Base-by-base conservation (phyloP, 2,888 invertebrate species). In the Mythimna lalbum region DNA sequence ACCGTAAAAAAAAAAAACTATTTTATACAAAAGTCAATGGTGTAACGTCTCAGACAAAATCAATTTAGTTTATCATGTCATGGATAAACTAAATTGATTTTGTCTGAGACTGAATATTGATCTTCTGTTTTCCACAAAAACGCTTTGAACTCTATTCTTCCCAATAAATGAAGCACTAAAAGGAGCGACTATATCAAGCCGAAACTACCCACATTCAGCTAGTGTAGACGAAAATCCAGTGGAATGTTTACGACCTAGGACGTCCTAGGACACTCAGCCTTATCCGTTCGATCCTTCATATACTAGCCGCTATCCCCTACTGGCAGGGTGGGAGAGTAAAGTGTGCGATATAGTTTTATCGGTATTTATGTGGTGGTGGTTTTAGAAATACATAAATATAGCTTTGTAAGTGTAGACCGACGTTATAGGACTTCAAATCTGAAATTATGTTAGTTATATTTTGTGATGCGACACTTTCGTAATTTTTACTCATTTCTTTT, bases 161-260 rank as follows among this genome's bases (percentile, higher is more conserved):
- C 17, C 27, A 56, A 57, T 47, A 63, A 17, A 19, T 27, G 43
- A 5, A 61, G 27, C 50, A 61, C 53, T 63, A 60, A 69, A 67
- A 53, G 19, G 10, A 49, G 14, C 31, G 52, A 47, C 57, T 31
- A 50, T 55, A 71, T 66, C 67, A 63, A 49, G 23, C 17, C 66
- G 55, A 56, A 69, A 67, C 72, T 56, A 57, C 5, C 59, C 39
- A 21, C 31, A 47, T 61, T 50, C 23, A 39, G 64, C 50, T 27
- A 7, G 10, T 66, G 17, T 43, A 59, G 56, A 65, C 63, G 53
- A 74, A 75, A 83, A 85, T 83, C 70, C 78, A 59, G 64, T 69
- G 23, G 66, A 52, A 69, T 73, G 64, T 85, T 85, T 85, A 83
- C 62, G 74, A 75, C 33, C 56, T 31, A 52, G 52, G 53, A 68